Percentiles rank a stretch among this genome's conserved stretches.
Evolutionary conservation across 2,888 invertebrate species (phyloP).

Genomic region (Xylophagus ater): DNA sequence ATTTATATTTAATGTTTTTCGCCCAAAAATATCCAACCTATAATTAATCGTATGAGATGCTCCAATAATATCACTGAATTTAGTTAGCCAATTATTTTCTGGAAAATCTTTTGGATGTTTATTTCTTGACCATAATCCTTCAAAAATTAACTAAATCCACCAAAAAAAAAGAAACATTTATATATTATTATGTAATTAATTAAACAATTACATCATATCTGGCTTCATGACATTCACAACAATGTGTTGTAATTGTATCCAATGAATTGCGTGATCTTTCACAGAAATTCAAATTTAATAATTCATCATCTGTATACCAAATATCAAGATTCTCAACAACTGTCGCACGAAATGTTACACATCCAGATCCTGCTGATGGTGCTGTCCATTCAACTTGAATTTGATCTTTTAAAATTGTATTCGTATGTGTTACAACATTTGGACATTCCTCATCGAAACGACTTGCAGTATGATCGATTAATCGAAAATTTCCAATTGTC

Average conservation of each 20-base stretch:
- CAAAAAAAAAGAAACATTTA: conserved; percentile 5
- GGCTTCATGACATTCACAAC: conserved; percentile 95
- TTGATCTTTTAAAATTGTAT: conserved; percentile 62
- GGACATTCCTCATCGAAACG: conserved; percentile 71
- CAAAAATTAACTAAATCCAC: conserved; percentile 63
- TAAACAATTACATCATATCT: conserved; percentile 84
- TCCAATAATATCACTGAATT: conserved; percentile 94
- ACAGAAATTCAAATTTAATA: conserved; percentile 59
- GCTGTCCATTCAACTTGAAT: conserved; percentile 74
- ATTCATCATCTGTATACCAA: conserved; percentile 76
- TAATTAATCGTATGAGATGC: conserved; percentile 79
- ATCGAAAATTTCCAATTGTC: conserved; percentile 50
- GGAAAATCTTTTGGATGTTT: conserved; percentile 97
- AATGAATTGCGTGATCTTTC: conserved; percentile 52
- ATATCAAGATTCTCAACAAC: conserved; percentile 60
- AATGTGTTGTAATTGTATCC: conserved; percentile 59
- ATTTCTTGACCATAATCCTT: conserved; percentile 90
- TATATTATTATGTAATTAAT: neutral
- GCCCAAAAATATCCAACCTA: conserved; percentile 23
- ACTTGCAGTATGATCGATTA: conserved; percentile 62
- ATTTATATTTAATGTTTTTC: too few species aligned
- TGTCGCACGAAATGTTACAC: conserved; percentile 68
- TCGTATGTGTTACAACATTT: conserved; percentile 72
- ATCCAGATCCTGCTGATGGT: conserved; percentile 65
- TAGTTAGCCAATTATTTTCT: conserved; percentile 71